Evolutionary conservation across 2,113 vertebrate genomes (phyloP).

Genomic region (Zosterops pallidus): DNA sequence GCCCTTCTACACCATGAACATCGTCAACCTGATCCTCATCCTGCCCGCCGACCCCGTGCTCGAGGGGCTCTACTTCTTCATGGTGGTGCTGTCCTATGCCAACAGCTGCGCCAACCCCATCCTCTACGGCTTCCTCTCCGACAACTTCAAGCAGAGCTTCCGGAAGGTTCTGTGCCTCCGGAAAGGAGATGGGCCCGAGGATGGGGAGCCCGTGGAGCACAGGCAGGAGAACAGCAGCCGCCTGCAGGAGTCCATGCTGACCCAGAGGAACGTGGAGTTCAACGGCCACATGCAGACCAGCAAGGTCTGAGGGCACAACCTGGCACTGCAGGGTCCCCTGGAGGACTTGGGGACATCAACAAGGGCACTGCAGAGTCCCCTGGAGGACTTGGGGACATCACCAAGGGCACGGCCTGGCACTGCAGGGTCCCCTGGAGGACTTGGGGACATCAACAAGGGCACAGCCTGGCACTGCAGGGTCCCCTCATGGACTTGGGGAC

Average conservation of each 20-base stretch:
- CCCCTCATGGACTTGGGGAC: not conserved
- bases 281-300: conserved; percentile 85
- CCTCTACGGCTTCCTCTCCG: conserved; percentile 90
- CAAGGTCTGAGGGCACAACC: conserved; percentile 68
- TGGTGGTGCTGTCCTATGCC: conserved; percentile 89
- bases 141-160: conserved; percentile 95
- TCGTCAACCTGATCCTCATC: conserved; percentile 88
- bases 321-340: not conserved
- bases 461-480: not conserved
- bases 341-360: not conserved
- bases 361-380: not conserved
- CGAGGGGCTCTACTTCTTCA: conserved; percentile 87
- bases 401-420: not conserved
- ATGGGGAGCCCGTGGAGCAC: conserved; percentile 77
- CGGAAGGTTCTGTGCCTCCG: conserved; percentile 86
- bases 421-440: not conserved
- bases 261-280: conserved; percentile 65
- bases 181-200: conserved; percentile 77
- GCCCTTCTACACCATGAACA: conserved; percentile 92
- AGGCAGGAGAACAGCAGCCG: conserved; percentile 82
- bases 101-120: conserved; percentile 96
- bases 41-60: conserved; percentile 85
- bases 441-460: not conserved
- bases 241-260: conserved; percentile 77
- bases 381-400: not conserved